Percentiles rank a stretch among this genome's conserved stretches.
phyloP scores from a whole-genome alignment of 2,113 vertebrate species.

The Protobothrops mucrosquamatus region DNA sequence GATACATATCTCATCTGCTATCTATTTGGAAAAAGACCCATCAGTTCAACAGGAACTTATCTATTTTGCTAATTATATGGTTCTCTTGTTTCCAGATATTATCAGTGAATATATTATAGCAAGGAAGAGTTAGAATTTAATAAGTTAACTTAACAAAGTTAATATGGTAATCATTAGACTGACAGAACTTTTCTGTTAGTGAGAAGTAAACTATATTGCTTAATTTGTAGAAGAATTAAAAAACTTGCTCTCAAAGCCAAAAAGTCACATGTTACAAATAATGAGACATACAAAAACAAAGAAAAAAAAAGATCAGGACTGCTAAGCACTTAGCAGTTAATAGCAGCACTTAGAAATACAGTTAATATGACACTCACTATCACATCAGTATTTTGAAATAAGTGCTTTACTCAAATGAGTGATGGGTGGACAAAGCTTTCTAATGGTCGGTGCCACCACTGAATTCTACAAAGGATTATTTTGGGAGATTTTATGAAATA shows the following conservation, averaged over 20 bases:
- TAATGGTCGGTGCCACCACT: neutral
- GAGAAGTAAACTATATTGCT: slow-evolving; percentile 12
- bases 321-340: neutral
- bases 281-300: neutral
- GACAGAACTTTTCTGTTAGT: slow-evolving; percentile 39
- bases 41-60: slow-evolving; percentile 35
- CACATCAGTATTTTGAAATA: neutral
- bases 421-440: neutral
- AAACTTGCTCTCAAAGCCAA: slow-evolving; percentile 11
- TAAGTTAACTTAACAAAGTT: slow-evolving; percentile 45
- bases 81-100: slow-evolving; percentile 37
- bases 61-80: slow-evolving; percentile 56
- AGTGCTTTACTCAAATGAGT: neutral
- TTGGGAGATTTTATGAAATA: neutral
- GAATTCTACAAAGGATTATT: neutral
- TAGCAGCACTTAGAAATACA: fast-evolving
- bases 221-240: neutral
- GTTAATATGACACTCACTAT: fast-evolving
- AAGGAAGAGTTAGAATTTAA: slow-evolving; percentile 44
- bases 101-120: slow-evolving; percentile 49
- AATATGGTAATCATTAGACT: slow-evolving; percentile 38
- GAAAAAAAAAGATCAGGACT: fast-evolving
- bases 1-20: neutral
- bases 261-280: neutral
- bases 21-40: neutral